Evolutionary conservation across 2,888 invertebrate species (phyloP), one percentile per base, ranked within the genome.

Genomic region (Trypoxylon attenuatum): DNA sequence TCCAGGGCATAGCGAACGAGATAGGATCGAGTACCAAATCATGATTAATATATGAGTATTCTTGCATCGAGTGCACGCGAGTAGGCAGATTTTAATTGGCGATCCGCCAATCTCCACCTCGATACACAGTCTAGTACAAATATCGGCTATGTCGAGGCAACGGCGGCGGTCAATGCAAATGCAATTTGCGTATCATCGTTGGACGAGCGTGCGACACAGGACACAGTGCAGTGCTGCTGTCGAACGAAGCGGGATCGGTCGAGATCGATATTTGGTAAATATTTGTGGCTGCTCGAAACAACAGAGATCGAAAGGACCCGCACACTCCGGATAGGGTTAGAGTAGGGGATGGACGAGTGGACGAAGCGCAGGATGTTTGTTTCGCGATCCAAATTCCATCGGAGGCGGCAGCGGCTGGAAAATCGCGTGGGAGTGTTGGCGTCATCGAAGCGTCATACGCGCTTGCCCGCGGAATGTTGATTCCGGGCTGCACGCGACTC

Each of bases 21-120:
- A n/a, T 2, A 19, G 33, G 39, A n/a, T 23, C 21, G 38, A 10
- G 15, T 10, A 16, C 6, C 6, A 22, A 23, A 38, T 33, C 55
- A 57, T 66, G 69, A 69, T 69, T 63, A 69, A 74, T 69, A 60
- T 60, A 56, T 38, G 43, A 42, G 60, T 41, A 58, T 58, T 69
- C 60, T 76, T 69, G 74, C 54, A 52, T 55, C 39, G 21, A 39
- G 43, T 19, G 23, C 45, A 56, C 27, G 58, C 53, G 55, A 45
- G 38, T 57, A 65, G 54, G 71, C 60, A 59, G 75, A 80, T 82
- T 82, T 82, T 82, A 78, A 80, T 78, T 82, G 81, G 80, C 81
- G 58, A 56, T 45, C 39, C 18, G 78, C 81, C 81, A 80, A 73
- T 69, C 65, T 71, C 71, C 69, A 62, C 69, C 66, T 72, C 71